phyloP scores from a whole-genome alignment of 1,140 invertebrate species.

The Drosophila azteca region DNA sequence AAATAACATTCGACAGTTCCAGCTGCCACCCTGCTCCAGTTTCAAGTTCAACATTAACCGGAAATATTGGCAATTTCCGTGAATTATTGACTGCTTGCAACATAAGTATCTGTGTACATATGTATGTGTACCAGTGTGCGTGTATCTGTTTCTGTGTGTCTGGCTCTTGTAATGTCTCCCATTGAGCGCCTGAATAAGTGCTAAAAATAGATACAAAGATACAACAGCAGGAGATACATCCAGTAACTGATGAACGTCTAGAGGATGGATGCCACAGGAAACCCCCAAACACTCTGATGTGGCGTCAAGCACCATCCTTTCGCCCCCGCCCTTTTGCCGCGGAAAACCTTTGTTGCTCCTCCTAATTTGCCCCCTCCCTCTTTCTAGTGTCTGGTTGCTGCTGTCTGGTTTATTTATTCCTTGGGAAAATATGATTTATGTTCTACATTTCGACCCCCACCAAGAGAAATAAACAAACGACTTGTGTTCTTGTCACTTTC shows the following conservation, averaged over 20 bases:
- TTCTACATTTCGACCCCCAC: constrained; percentile 43
- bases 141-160: constrained; percentile 2
- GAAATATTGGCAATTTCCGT: constrained; percentile 79
- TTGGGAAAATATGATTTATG: constrained; percentile 72
- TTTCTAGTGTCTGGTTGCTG: not conserved
- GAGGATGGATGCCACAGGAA: constrained; percentile 32
- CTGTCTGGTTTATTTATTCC: constrained; percentile 36
- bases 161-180: constrained; percentile 46
- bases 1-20: constrained; percentile 54
- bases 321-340: no score
- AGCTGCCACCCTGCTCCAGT: constrained; percentile 24
- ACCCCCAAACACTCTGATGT: not conserved
- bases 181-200: constrained; percentile 76
- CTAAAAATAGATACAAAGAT: constrained; percentile 74
- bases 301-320: no score
- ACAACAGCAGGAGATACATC: constrained; percentile 16
- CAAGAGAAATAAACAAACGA: constrained; percentile 52
- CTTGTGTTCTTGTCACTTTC: constrained; percentile 58
- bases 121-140: not conserved
- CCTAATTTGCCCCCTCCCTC: no score
- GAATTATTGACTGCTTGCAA: constrained; percentile 61
- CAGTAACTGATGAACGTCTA: constrained; percentile 43
- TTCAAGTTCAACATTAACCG: constrained; percentile 68
- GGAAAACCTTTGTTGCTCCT: no score
- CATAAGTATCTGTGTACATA: not conserved